A percentile compares a stretch with the other conserved stretches of the same genome.
These are phyloP conservation scores for Oligia latruncula DNA, from an alignment of 2,888 invertebrate genomes.

Conservation along the genomic window DNA sequence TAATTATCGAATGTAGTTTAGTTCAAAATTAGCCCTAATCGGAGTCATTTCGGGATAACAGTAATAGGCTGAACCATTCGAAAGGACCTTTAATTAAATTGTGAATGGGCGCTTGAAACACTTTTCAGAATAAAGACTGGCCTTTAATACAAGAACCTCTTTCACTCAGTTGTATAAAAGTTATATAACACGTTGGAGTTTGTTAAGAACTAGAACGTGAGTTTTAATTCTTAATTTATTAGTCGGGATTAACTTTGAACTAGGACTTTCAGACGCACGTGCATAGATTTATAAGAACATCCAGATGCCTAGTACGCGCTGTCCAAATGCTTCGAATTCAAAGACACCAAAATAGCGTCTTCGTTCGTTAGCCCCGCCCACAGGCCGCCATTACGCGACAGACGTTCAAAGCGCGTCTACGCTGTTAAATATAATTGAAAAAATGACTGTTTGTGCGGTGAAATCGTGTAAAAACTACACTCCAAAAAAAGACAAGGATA, in stretches of 20 bases:
- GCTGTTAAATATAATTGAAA: too few species aligned
- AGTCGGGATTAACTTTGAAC: slow-evolving; percentile 44
- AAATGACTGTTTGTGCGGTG: too few species aligned
- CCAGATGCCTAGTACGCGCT: too few species aligned
- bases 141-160: not conserved
- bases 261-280: slow-evolving; percentile 33
- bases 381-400: too few species aligned
- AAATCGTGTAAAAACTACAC: too few species aligned
- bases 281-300: too few species aligned
- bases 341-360: too few species aligned
- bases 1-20: too few species aligned
- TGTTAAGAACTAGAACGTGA: slow-evolving; percentile 17
- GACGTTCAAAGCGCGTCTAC: too few species aligned
- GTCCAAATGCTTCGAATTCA: too few species aligned
- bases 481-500: too few species aligned
- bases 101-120: slow-evolving; percentile 5
- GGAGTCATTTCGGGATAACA: not conserved
- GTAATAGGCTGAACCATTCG: not conserved
- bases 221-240: slow-evolving; percentile 50
- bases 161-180: slow-evolving; percentile 1
- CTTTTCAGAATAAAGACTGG: not conserved
- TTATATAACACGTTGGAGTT: slow-evolving; percentile 30
- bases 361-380: too few species aligned
- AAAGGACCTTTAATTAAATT: slow-evolving; percentile 18
- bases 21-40: not conserved